Base-by-base conservation (phyloP, 2,113 vertebrate genomes). In the Hiodon tergisus region DNA sequence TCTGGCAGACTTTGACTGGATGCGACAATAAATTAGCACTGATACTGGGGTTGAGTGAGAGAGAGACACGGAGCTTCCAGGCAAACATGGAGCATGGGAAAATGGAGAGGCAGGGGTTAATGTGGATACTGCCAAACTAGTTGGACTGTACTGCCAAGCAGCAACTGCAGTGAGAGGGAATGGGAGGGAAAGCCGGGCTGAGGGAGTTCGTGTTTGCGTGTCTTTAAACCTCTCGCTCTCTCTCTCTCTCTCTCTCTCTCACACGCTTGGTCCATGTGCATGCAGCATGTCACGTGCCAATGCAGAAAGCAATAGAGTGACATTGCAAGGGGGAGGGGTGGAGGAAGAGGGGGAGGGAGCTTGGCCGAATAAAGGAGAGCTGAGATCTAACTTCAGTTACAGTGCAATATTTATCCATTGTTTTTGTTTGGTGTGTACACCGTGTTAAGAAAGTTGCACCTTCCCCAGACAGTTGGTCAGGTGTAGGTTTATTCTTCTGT, bases 191-290 rank as follows among this genome's bases (percentile, higher is more conserved):
- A 59, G 14, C 14, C 58, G 67, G 62, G 76, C 69, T 52, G 76
- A 73, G 76, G 78, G 83, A 68, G 75, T 84, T 51, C 86, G 86
- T 71, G 75, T 82, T 87, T 84, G 88, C 85, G 86, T 91, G 90
- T 89, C 88, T 90, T 89, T 87, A 89, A 90, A 90, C 88, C 90
- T 90, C 31, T 31, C 31, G 31, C 86, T 87, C 74, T 86, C 83
- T 81, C 83, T 80, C 73, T 66, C 54, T 58, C 53, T 57, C 69
- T 71, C 57, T 61, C 46, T 61, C 16, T 84, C 90, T 92, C 89
- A 89, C 88, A 91, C 86, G 86, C 87, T 87, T 86, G 81, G 81
- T 86, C 82, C 87, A 86, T 87, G 88, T 89, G 90, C 89, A 82
- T 83, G 88, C 83, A 85, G 86, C 83, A 52, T 48, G 79, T 89